Evolutionary conservation across 2,888 invertebrate species (phyloP), one percentile per base, ranked within the genome.

Genomic region (Allacma fusca): DNA sequence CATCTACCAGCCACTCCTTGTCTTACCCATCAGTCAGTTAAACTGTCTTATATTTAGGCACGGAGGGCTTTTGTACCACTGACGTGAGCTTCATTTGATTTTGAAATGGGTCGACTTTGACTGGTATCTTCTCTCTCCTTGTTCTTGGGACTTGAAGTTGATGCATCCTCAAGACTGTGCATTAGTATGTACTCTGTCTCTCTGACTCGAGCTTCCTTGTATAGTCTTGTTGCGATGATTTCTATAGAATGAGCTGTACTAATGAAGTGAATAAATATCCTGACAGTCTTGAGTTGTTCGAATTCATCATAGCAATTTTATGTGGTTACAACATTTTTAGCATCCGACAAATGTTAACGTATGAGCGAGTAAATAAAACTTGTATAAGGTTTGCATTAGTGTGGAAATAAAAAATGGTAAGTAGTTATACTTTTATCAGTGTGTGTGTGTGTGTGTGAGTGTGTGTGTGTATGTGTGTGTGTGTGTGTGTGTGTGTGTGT

Each of bases 1-100:
- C 79, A 79, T 79, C 79, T 77, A 74, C 74, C 74, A 76, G 71
- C 77, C 77, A 79, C 79, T 79, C 79, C 79, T 78, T 72, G 79
- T 77, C 79, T 79, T 79, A 74, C 65, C 62, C 74, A 74, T 65
- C 74, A 74, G 74, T 74, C 74, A 74, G 74, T 40, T 74, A 43
- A 74, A 74, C 40, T 67, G 59, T 71, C 74, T 75, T 75, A 65
- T 57, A 78, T 65, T 75, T 71, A 75, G 34, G 65, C 28, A 57
- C 34, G n/a, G 34, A 34, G 26, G 59, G 34, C 57, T 59, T 59
- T 62, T 62, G 64, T 23, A 67, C 24, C 19, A 64, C 65, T 74
- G 74, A 74, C 74, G 44, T 74, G 74, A 74, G 50, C 43, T 74
- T 73, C 73, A 62, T 62, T 65, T 74, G 65, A 74, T 65, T 40